Conservation (phyloP, 2,888 invertebrate species). For the Pyrgus malvae region DNA sequence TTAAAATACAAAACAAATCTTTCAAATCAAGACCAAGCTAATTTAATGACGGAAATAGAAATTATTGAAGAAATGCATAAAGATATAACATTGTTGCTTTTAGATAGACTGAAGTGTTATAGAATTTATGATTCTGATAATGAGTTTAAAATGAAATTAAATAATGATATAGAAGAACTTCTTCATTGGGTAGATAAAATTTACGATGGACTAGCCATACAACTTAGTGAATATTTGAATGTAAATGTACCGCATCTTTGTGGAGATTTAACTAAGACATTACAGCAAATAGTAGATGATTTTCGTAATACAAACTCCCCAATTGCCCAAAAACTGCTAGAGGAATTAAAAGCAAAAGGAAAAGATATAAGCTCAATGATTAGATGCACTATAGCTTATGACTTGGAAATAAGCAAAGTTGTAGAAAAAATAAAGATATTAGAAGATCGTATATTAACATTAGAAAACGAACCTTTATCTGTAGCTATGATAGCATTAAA, state of each 20-base stretch:
- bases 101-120: slow-evolving; percentile 57
- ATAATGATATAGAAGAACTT: slow-evolving; percentile 51
- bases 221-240: slow-evolving; percentile 55
- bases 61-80: slow-evolving; percentile 71
- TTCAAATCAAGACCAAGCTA: slow-evolving; percentile 47
- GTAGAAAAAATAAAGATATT: slow-evolving; percentile 58
- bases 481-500: slow-evolving; percentile 60
- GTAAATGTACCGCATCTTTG: slow-evolving; percentile 49
- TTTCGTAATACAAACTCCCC: slow-evolving; percentile 45
- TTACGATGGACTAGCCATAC: slow-evolving; percentile 55
- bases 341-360: slow-evolving; percentile 54
- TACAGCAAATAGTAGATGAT: slow-evolving; percentile 63
- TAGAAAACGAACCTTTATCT: slow-evolving; percentile 52
- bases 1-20: slow-evolving; percentile 46
- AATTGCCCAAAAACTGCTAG: slow-evolving; percentile 46
- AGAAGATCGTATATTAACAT: slow-evolving; percentile 55
- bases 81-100: slow-evolving; percentile 48
- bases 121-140: slow-evolving; percentile 45
- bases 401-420: slow-evolving; percentile 63
- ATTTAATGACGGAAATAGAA: slow-evolving; percentile 61
- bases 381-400: slow-evolving; percentile 51
- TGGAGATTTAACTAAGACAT: slow-evolving; percentile 57
- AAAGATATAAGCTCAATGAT: slow-evolving; percentile 57
- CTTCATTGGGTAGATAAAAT: slow-evolving; percentile 67
- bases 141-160: slow-evolving; percentile 53